These are phyloP conservation scores for Danionella cerebrum DNA, from an alignment of 2,113 vertebrate genomes.

Conservation along the genomic window DNA sequence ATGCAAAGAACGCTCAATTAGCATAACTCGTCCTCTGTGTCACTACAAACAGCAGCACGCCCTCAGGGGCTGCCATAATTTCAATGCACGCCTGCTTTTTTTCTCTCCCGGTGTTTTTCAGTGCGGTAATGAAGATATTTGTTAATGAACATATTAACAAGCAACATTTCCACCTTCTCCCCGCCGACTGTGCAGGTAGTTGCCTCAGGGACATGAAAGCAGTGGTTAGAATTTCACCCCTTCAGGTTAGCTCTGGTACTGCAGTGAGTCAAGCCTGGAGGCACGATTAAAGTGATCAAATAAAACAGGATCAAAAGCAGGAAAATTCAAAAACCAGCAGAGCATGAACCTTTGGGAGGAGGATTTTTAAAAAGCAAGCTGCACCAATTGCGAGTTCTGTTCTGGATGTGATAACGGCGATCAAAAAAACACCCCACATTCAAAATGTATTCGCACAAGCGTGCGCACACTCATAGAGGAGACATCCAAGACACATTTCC, in stretches of 20 bases:
- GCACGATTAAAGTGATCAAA: constrained; percentile 65
- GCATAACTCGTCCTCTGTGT: constrained; percentile 74
- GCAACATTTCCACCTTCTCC: background rate
- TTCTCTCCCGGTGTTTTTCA: constrained; percentile 24
- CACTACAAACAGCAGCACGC: constrained; percentile 66
- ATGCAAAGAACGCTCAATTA: constrained; percentile 74
- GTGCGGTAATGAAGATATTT: constrained; percentile 57
- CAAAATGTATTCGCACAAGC: constrained; percentile 17
- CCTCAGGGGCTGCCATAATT: constrained; percentile 57
- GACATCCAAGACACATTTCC: background rate
- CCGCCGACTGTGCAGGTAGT: constrained; percentile 45
- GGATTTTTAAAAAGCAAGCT: constrained; percentile 51
- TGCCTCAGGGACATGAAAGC: background rate
- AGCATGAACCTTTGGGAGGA: constrained; percentile 38
- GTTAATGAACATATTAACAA: constrained; percentile 52
- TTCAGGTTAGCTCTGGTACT: constrained; percentile 40
- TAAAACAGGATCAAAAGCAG: constrained; percentile 56
- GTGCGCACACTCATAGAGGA: background rate
- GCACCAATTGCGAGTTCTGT: constrained; percentile 42
- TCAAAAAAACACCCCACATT: constrained; percentile 46
- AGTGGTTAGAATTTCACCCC: constrained; percentile 48
- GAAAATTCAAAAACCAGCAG: constrained; percentile 51
- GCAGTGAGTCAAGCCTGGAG: constrained; percentile 46
- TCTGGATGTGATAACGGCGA: constrained; percentile 51
- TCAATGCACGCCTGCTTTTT: constrained; percentile 51